These are phyloP conservation scores for Ormia ochracea DNA, from an alignment of 2,888 invertebrate species.

Conservation along the genomic window DNA sequence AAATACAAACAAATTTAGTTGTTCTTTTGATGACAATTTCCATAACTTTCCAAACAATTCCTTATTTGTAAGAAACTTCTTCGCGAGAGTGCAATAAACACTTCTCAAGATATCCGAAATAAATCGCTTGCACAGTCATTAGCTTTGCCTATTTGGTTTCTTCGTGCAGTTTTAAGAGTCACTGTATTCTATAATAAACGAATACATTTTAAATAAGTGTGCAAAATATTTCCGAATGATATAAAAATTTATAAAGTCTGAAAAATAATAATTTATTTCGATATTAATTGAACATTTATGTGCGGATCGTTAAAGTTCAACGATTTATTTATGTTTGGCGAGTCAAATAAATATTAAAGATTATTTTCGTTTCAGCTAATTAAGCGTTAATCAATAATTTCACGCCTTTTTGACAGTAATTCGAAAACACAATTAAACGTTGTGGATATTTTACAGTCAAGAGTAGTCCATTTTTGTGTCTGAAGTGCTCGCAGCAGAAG, in stretches of 20 bases:
- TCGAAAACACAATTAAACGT: background rate
- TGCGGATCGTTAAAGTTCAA: background rate
- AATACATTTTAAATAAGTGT: background rate
- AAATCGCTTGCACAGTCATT: too few relatives aligned
- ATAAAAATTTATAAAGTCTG: background rate
- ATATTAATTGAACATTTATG: slow-evolving; percentile 48
- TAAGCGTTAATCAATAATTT: slow-evolving; percentile 16
- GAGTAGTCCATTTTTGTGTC: background rate
- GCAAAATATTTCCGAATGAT: background rate
- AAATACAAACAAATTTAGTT: too few relatives aligned
- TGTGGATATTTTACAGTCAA: background rate
- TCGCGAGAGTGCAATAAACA: too few relatives aligned
- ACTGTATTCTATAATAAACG: background rate
- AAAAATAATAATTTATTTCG: slow-evolving; percentile 42
- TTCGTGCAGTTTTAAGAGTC: background rate
- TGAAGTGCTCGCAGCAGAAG: background rate
- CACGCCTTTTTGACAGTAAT: background rate
- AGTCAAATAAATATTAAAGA: background rate
- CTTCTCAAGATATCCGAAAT: too few relatives aligned
- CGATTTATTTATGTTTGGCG: slow-evolving; percentile 10
- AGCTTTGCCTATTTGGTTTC: too few relatives aligned
- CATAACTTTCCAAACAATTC: too few relatives aligned
- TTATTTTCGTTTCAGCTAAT: background rate
- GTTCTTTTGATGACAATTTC: too few relatives aligned
- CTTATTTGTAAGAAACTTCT: too few relatives aligned